Conservation (phyloP, 2,113 vertebrate genomes). For the Fulmarus glacialis region DNA sequence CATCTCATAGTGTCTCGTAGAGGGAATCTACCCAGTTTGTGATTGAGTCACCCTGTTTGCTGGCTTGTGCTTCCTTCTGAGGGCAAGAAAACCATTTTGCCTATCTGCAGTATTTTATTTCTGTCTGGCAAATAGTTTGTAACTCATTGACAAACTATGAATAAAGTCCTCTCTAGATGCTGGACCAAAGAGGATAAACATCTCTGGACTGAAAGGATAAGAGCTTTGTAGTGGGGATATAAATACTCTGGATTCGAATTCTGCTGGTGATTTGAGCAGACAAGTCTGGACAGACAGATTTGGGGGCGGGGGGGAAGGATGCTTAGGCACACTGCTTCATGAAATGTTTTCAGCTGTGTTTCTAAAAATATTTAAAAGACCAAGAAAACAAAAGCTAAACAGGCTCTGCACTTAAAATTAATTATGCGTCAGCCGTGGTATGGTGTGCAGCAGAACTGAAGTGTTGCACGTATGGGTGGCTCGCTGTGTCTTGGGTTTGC, state of each 20-base stretch:
- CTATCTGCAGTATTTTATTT: background rate
- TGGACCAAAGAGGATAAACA: background rate
- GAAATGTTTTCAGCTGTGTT: background rate
- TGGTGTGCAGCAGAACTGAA: background rate
- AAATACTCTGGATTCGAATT: background rate
- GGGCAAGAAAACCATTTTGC: background rate
- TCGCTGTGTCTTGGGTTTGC: background rate
- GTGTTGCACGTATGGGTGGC: background rate
- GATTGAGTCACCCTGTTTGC: background rate
- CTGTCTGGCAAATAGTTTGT: constrained; percentile 2
- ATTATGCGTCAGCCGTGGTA: background rate
- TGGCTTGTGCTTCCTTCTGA: background rate
- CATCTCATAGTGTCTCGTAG: accelerated
- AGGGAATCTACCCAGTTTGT: background rate
- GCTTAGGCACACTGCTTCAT: background rate
- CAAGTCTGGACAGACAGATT: background rate
- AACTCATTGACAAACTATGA: background rate
- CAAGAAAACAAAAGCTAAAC: background rate
- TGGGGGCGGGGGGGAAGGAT: accelerated
- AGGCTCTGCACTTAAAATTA: background rate
- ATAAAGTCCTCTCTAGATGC: background rate
- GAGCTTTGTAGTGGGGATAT: background rate
- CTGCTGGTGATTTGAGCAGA: background rate
- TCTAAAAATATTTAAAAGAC: background rate
- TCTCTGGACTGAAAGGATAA: background rate